Base-by-base conservation (phyloP, 2,797 vertebrate species). In the Sebastes miniatus region DNA sequence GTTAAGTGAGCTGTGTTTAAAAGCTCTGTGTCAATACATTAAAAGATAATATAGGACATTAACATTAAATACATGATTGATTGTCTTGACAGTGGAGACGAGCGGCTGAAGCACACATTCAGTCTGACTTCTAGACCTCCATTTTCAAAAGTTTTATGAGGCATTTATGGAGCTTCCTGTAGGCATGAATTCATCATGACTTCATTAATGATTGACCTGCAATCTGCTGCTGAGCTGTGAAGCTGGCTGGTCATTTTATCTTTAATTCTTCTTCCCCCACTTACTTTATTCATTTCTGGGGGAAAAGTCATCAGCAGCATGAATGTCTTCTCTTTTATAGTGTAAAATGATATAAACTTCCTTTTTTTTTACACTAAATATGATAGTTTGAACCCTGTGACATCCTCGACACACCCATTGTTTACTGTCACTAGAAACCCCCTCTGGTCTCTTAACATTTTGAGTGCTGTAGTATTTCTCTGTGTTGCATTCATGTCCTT, bases 201-300 rank as follows among this genome's bases (percentile, higher is more conserved):
- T 76, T 83, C 92, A 92, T 96, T 84, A 95, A 95, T 95, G 84
- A 95, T 96, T 96, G 78, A 95, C 86, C 68, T 82, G 43, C 93
- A 95, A 91, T 92, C 92, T 94, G 94, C 87, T 91, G 88, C 84
- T 88, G 18, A 74, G 65, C 64, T 64, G 66, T 76, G 71, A 83
- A 79, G 81, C 69, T 82, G 64, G 25, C 73, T 47, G 71, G n/a
- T 39, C 14, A 18, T 72, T 80, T 68, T 34, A 58, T 73, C 39
- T 70, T 50, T 71, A 24, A 24, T 31, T 24, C 64, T 69, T 65
- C 52, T 34, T 47, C 54, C 22, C 22, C 31, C 34, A 13, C 34
- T 36, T 39, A 13, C 69, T 32, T 43, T 14, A 5, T 12, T 74
- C 1, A 29, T 77, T 1, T 31, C 6, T 4, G 10, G 11, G n/a